Percentiles rank a stretch among this genome's conserved stretches.
Evolutionary conservation across 1,140 invertebrate genomes (phyloP).

Genomic region (Heliothis subflexa): DNA sequence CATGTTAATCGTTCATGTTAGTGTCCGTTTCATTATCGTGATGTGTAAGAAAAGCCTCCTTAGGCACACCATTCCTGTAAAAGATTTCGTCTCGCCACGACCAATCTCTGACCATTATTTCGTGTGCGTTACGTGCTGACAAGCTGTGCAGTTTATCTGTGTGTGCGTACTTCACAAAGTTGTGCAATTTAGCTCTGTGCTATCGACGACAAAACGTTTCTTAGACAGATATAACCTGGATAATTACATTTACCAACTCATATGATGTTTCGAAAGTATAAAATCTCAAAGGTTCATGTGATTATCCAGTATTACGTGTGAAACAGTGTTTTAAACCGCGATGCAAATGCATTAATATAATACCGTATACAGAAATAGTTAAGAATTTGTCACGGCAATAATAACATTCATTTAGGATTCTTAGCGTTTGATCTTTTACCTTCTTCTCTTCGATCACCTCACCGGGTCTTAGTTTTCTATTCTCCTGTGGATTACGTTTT

Average conservation of each 20-base stretch:
- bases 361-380: conserved; percentile 74
- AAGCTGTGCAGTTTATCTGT: conserved; percentile 83
- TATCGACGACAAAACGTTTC: conserved; percentile 72
- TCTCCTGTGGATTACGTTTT: conserved; percentile 86
- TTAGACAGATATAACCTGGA: conserved; percentile 65
- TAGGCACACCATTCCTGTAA: conserved; percentile 63
- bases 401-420: conserved; percentile 82
- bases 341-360: conserved; percentile 79
- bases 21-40: conserved; percentile 63
- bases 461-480: conserved; percentile 95
- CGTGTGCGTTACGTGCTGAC: conserved; percentile 80
- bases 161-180: conserved; percentile 77
- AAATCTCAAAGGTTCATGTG: conserved; percentile 58
- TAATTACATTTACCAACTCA: conserved; percentile 63
- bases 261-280: conserved; percentile 7
- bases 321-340: conserved; percentile 71
- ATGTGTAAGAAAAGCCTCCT: conserved; percentile 65
- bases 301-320: conserved; percentile 69
- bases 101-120: conserved; percentile 70
- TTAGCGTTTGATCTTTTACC: conserved; percentile 94
- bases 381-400: conserved; percentile 80
- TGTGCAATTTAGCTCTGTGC: conserved; percentile 81
- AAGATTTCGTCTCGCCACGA: conserved; percentile 55
- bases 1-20: conserved; percentile 77
- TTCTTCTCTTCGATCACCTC: conserved; percentile 96